phyloP scores from a whole-genome alignment of 2,797 vertebrate genomes.

The Pseudocheirus occidentalis region DNA sequence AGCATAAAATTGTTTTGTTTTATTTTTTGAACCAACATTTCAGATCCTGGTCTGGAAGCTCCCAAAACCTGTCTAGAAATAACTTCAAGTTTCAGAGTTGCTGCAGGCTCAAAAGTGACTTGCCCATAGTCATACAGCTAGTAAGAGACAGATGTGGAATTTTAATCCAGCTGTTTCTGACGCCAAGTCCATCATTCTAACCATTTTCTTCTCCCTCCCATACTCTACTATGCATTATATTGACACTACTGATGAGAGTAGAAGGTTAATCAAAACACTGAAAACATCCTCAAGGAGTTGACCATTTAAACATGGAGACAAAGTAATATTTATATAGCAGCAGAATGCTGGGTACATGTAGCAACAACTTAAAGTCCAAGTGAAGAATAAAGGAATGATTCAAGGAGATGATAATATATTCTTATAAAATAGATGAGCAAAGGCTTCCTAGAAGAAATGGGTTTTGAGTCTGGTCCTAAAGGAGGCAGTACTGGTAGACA shows the following conservation, averaged over 20 bases:
- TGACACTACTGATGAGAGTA: neutral
- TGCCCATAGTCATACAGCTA: neutral
- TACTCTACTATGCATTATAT: neutral
- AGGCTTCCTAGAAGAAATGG: neutral
- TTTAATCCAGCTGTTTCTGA: neutral
- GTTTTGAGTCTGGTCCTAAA: neutral
- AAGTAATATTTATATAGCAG: neutral
- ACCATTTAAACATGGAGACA: neutral
- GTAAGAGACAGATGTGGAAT: neutral
- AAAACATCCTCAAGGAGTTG: neutral
- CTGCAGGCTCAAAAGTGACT: neutral
- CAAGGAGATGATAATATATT: neutral
- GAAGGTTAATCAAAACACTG: neutral
- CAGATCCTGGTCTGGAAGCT: neutral
- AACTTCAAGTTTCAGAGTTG: neutral
- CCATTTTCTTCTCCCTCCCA: neutral
- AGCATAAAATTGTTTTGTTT: neutral
- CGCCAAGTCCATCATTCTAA: neutral
- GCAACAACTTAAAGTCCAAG: neutral
- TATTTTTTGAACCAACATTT: neutral
- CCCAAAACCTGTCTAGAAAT: neutral
- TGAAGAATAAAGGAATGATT: neutral
- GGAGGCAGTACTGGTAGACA: neutral
- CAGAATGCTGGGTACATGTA: neutral
- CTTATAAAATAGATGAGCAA: neutral